Base-by-base conservation (phyloP, 2,888 invertebrate species). In the Cancer borealis region DNA sequence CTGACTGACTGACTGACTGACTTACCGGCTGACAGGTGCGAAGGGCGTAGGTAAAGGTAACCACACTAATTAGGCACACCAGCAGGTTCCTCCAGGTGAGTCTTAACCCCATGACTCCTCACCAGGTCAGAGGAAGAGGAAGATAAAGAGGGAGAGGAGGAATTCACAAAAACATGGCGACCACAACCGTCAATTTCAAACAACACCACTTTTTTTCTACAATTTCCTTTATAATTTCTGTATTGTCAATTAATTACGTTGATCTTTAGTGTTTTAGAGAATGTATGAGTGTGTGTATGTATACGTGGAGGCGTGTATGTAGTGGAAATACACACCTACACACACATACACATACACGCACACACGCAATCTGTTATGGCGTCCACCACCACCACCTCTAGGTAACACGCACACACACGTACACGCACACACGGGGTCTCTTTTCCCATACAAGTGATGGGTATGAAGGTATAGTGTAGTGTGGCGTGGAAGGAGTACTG, bases 21-120 rank as follows among this genome's bases (percentile, higher is more conserved):
- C 84, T 84, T 84, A 84, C 84, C 84, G 84, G 84, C 84, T 84
- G 84, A 17, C 84, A 84, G 14, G 84, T 84, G 1, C 39, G 30
- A 30, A 84, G 84, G 84, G 39, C 84, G 39, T 30, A 84, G 39
- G 39, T 84, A 14, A 30, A 39, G 14, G 84, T 39, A 8, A 39
- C 84, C 39, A 84, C 84, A 39, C 14, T 84, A 39, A 84, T 84
- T 10, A 84, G 39, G 14, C 12, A 84, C 14, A 30, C 12, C 39
- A 84, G 30, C 8, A 84, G 26, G 84, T 39, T 14, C 84, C 39
- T 14, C 30, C 84, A 84, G 14, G 39, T 84, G 17, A 39, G 84
- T 84, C 12, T 39, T 10, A 84, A 0, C 84, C 84, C 84, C 84
- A 84, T 84, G 39, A 12, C 73, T 21, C 73, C 73, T 39, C 39